phyloP scores from a whole-genome alignment of 2,797 vertebrate genomes.

The Silurus lanzhouensis region DNA sequence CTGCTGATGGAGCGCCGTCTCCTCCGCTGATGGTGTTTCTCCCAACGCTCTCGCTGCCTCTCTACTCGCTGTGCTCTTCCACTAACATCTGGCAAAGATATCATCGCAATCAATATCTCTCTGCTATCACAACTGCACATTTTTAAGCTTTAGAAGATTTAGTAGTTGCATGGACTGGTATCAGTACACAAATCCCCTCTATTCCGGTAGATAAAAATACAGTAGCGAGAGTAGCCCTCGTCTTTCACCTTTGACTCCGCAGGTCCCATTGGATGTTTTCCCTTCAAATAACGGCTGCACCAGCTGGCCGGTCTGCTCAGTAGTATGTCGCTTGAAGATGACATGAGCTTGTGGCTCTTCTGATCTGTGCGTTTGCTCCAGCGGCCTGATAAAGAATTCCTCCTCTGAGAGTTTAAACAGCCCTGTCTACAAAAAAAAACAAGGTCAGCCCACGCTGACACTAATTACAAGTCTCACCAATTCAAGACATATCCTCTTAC shows the following conservation, averaged over 20 bases:
- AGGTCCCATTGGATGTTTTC: constrained; percentile 65
- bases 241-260: constrained; percentile 79
- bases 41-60: constrained; percentile 80
- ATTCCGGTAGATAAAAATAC: not conserved
- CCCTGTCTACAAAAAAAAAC: constrained; percentile 77
- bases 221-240: not conserved
- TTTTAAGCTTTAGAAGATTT: not conserved
- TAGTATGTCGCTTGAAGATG: constrained; percentile 82
- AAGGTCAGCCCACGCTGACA: constrained; percentile 20
- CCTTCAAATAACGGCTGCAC: constrained; percentile 59
- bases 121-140: not conserved
- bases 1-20: constrained; percentile 86
- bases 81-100: constrained; percentile 63
- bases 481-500: not conserved
- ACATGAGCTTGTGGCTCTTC: constrained; percentile 80
- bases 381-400: constrained; percentile 92
- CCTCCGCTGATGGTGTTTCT: constrained; percentile 70
- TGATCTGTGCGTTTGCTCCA: constrained; percentile 61
- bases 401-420: constrained; percentile 84
- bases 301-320: constrained; percentile 50
- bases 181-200: not conserved
- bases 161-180: not conserved
- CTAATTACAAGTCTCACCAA: constrained; percentile 28
- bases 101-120: not conserved
- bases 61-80: constrained; percentile 66